Evolutionary conservation across 2,888 invertebrate genomes (phyloP).

Genomic region (Nematopogon swammerdamellus): DNA sequence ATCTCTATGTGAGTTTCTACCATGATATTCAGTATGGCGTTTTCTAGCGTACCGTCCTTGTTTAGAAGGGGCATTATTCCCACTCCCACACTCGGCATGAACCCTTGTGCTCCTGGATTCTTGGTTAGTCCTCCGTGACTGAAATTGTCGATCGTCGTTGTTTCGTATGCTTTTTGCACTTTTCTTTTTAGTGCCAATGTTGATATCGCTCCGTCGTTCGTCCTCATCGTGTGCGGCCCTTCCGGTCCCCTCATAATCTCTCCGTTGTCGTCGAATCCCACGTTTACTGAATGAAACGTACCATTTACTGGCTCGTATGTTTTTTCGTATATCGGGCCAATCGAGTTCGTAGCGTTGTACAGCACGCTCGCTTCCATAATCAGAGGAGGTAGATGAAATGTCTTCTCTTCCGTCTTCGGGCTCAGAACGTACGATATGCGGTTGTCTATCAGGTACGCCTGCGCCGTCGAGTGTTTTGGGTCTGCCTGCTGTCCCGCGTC

Average conservation of each 20-base stretch:
- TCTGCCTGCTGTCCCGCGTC: not conserved
- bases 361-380: constrained; percentile 3
- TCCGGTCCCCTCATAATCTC: not conserved
- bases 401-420: constrained; percentile 1
- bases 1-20: constrained; percentile 2
- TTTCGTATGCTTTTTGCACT: not conserved
- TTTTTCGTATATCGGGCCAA: constrained; percentile 5
- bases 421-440: too few species aligned
- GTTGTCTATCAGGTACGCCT: not conserved
- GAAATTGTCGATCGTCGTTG: constrained; percentile 1
- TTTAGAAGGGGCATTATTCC: constrained; percentile 2
- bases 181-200: not conserved
- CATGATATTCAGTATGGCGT: not conserved
- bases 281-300: constrained; percentile 1
- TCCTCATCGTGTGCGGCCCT: not conserved
- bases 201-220: not conserved
- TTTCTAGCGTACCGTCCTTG: not conserved
- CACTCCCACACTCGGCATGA: not conserved
- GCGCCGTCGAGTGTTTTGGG: not conserved
- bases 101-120: not conserved
- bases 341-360: constrained; percentile 6
- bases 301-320: not conserved
- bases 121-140: not conserved
- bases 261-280: constrained; percentile 1
- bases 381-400: not conserved